Conservation (phyloP, 1,140 invertebrate genomes). For the Zaprionus africanus region DNA sequence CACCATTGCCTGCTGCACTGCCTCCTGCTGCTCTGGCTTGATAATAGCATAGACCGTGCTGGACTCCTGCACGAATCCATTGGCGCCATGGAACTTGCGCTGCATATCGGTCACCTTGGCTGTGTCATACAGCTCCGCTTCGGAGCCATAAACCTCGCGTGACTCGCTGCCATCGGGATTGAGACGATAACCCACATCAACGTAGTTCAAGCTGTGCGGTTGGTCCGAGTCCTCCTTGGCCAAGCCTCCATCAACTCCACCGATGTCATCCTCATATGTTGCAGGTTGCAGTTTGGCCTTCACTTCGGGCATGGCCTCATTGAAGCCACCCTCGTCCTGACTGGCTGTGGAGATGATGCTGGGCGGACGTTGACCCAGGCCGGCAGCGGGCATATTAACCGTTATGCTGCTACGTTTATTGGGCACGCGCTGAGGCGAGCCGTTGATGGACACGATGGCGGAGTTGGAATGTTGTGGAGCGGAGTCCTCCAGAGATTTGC, state of each 20-base stretch:
- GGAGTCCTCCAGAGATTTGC: conserved; percentile 66
- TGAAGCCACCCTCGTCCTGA: conserved; percentile 88
- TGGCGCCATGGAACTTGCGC: conserved; percentile 79
- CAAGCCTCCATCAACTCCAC: conserved; percentile 16
- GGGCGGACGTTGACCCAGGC: conserved; percentile 85
- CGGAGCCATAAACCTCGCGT: conserved; percentile 73
- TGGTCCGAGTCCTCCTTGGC: conserved; percentile 33
- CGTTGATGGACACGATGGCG: conserved; percentile 34
- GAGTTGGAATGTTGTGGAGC: conserved; percentile 57
- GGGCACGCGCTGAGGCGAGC: conserved; percentile 67
- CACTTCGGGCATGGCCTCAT: conserved; percentile 87
- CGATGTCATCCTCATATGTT: conserved; percentile 28
- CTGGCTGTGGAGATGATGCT: conserved; percentile 85
- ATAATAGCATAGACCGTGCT: conserved; percentile 83
- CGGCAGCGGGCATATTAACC: conserved; percentile 87
- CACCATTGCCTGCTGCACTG: conserved; percentile 38
- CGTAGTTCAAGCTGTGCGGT: conserved; percentile 74
- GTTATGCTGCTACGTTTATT: conserved; percentile 84
- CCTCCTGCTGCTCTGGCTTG: conserved; percentile 62
- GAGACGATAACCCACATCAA: conserved; percentile 82
- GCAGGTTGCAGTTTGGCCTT: conserved; percentile 86
- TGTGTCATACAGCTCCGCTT: conserved; percentile 77
- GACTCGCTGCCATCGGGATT: conserved; percentile 84
- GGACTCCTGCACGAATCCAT: conserved; percentile 74
- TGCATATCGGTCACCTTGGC: conserved; percentile 77